Evolutionary conservation across 2,797 vertebrate species (phyloP).

Genomic region (Takifugu ocellatus): DNA sequence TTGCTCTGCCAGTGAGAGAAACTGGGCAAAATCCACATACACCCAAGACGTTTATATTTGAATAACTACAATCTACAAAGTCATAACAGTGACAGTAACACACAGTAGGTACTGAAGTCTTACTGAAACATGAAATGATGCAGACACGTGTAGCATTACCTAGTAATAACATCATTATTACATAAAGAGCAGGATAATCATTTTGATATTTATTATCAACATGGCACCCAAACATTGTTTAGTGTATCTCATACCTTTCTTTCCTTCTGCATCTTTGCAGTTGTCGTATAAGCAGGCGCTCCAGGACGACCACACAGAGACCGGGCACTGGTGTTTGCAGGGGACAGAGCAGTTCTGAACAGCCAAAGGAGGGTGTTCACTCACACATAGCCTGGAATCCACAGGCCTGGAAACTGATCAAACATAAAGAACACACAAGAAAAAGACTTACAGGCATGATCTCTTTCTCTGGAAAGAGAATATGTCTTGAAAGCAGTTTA

Average conservation of each 20-base stretch:
- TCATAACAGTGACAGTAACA: too few relatives aligned
- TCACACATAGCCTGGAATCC: constrained; percentile 77
- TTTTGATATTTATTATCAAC: neutral
- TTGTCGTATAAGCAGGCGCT: constrained; percentile 83
- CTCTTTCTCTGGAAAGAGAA: constrained; percentile 5
- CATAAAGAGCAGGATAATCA: neutral
- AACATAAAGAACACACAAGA: constrained; percentile 19
- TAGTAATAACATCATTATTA: too few relatives aligned
- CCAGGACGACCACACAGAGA: constrained; percentile 88
- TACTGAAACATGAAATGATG: too few relatives aligned
- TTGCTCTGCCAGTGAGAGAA: too few relatives aligned
- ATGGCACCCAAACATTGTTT: neutral
- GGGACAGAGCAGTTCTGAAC: constrained; percentile 83
- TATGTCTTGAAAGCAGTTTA: neutral
- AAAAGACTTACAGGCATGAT: constrained; percentile 12
- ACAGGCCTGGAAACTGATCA: constrained; percentile 85
- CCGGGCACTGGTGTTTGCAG: constrained; percentile 79
- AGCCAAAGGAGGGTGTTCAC: constrained; percentile 71
- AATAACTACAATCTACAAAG: too few relatives aligned
- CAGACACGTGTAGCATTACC: too few relatives aligned
- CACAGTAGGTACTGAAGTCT: too few relatives aligned
- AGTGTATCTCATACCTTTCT: constrained; percentile 78
- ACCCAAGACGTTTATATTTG: too few relatives aligned
- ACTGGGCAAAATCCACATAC: too few relatives aligned
- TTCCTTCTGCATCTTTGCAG: constrained; percentile 83